phyloP scores from a whole-genome alignment of 2,888 invertebrate species.

The Alentia gelatinosa region DNA sequence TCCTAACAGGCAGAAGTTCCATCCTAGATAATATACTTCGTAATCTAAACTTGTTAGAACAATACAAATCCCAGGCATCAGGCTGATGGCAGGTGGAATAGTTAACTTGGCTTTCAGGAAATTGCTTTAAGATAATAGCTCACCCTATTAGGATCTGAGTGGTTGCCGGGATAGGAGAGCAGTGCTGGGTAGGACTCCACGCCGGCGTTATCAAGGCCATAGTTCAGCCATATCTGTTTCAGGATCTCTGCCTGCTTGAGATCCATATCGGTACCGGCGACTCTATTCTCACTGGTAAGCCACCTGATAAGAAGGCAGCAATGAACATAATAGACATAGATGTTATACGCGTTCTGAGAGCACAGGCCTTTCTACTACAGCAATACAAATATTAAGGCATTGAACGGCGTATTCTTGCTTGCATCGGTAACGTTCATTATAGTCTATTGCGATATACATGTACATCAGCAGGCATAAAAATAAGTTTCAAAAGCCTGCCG shows the following conservation, averaged over 20 bases:
- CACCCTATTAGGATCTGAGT: constrained; percentile 42
- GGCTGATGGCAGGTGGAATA: too few species aligned
- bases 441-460: too few species aligned
- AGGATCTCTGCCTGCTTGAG: constrained; percentile 36
- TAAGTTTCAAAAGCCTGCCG: too few species aligned
- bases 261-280: constrained; percentile 38
- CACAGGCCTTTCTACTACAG: too few species aligned
- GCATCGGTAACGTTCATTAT: too few species aligned
- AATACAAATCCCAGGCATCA: too few species aligned
- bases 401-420: too few species aligned
- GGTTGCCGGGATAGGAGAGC: constrained; percentile 49
- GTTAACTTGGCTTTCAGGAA: neutral
- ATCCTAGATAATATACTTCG: neutral
- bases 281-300: neutral
- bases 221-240: constrained; percentile 29
- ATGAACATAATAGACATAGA: neutral
- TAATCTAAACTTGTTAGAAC: neutral
- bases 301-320: neutral
- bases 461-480: too few species aligned
- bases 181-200: constrained; percentile 22
- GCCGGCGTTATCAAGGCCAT: constrained; percentile 52
- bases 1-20: neutral
- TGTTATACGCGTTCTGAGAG: too few species aligned
- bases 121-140: neutral
- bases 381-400: neutral